Evolutionary conservation across 2,888 invertebrate genomes (phyloP), one percentile per base, ranked within the genome.

Genomic region (Noctua janthe): DNA sequence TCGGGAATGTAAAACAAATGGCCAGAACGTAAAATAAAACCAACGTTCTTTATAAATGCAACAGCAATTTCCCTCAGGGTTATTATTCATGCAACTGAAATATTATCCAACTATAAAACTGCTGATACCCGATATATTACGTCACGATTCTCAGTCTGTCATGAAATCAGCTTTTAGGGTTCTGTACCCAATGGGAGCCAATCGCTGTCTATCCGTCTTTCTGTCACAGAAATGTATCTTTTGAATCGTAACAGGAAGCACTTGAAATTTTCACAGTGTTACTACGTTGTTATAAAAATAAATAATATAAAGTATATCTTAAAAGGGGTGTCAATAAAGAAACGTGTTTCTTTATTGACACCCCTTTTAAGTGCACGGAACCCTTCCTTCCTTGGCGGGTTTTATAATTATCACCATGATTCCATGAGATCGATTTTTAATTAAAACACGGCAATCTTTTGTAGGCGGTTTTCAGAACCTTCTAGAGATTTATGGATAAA

Each of bases 31-130:
- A 51, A 71, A 81, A 87, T 74, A 74, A 74, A 87, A 78, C 77
- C 70, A 56, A 56, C 11, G 64, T 83, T 78, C 77, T 87, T 83
- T 83, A 86, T 78, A 80, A 86, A 80, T 86, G 84, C 85, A 86
- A 81, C 87, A 76, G 84, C 81, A 86, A 86, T 86, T 86, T 86
- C 81, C 80, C 87, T 43, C 47, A 49, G 73, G 77, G 85, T 73
- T 81, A 83, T 87, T 81, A 78, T 78, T 86, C 80, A 87, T 81
- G 76, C 29, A 76, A 47, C 80, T 83, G 85, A 87, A 81, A 83
- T 78, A 85, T 86, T 78, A 86, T 86, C 62, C 78, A 71, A 76
- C 86, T 67, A 75, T 70, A 73, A 62, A 86, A 74, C 66, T 74
- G 56, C 56, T 76, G 84, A 83, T 80, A 77, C 15, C 10, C 74